phyloP scores from a whole-genome alignment of 2,113 vertebrate species.

The Rousettus leschenaultii region DNA sequence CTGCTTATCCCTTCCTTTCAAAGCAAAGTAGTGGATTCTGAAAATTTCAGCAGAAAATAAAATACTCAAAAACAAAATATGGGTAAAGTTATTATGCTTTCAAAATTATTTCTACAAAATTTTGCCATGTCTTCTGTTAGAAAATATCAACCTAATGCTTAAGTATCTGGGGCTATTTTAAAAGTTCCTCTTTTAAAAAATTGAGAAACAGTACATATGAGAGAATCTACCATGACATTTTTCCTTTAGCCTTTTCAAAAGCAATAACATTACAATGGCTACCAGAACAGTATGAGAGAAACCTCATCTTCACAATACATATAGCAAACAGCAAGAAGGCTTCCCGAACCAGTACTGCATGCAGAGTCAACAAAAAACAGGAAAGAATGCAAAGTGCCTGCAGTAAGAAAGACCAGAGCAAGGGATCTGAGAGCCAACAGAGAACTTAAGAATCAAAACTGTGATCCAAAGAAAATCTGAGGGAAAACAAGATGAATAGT shows the following conservation, averaged over 20 bases:
- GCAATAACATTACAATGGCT: conserved; percentile 41
- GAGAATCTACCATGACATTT: background rate
- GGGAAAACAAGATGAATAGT: conserved; percentile 27
- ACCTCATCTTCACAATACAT: conserved; percentile 14
- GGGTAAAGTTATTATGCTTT: background rate
- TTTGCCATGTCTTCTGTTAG: background rate
- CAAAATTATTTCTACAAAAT: conserved; percentile 1
- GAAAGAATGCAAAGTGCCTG: background rate
- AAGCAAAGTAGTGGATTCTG: conserved; percentile 13
- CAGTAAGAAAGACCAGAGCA: conserved; percentile 23
- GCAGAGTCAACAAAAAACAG: background rate
- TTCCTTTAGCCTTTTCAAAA: conserved; percentile 17
- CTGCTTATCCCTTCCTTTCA: background rate
- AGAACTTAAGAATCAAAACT: conserved; percentile 27
- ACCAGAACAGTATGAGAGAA: conserved; percentile 25
- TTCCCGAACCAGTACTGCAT: background rate
- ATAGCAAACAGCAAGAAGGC: conserved; percentile 15
- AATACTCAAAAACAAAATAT: background rate
- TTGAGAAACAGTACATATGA: background rate
- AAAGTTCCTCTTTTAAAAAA: conserved; percentile 21
- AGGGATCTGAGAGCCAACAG: background rate
- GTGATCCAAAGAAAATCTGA: background rate
- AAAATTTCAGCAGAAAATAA: conserved; percentile 21
- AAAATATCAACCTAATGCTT: background rate
- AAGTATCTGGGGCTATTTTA: background rate